Conservation (phyloP, 2,888 invertebrate genomes). For the Dynastes grantii region DNA sequence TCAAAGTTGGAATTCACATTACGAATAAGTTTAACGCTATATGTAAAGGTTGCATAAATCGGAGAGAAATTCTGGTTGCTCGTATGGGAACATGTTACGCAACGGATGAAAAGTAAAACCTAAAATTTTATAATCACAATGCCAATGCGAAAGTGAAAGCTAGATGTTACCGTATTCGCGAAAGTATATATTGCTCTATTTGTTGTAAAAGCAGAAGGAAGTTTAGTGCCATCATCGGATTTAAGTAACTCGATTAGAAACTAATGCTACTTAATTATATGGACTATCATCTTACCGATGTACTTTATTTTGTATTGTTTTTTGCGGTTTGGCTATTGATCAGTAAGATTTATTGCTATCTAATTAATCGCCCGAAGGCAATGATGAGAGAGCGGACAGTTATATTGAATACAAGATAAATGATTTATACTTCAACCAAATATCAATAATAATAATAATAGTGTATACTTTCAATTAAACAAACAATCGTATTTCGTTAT, state of each 20-base stretch:
- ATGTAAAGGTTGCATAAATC: slow-evolving; percentile 39
- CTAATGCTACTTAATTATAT: not conserved
- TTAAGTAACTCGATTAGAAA: slow-evolving; percentile 10
- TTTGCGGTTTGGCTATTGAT: too few relatives aligned
- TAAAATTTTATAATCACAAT: slow-evolving; percentile 46
- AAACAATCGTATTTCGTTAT: too few relatives aligned
- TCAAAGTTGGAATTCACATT: slow-evolving; percentile 34
- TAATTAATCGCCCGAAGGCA: too few relatives aligned
- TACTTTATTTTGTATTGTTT: too few relatives aligned
- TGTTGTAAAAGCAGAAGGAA: slow-evolving; percentile 5
- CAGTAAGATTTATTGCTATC: not conserved
- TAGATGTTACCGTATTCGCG: slow-evolving; percentile 24
- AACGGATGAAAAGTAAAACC: slow-evolving; percentile 45
- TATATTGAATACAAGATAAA: too few relatives aligned
- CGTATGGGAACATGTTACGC: slow-evolving; percentile 27
- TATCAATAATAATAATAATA: too few relatives aligned
- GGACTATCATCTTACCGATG: too few relatives aligned
- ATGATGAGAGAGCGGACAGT: too few relatives aligned
- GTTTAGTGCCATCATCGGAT: slow-evolving; percentile 10
- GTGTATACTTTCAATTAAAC: too few relatives aligned
- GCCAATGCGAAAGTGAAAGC: slow-evolving; percentile 46
- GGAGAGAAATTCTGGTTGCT: slow-evolving; percentile 26
- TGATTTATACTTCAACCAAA: too few relatives aligned
- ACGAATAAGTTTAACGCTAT: slow-evolving; percentile 30
- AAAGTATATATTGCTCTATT: slow-evolving; percentile 28